A percentile compares a stretch with the other conserved stretches of the same genome.
These are phyloP conservation scores for Austrolebias charrua DNA, from an alignment of 2,797 vertebrate genomes.

Conservation along the genomic window DNA sequence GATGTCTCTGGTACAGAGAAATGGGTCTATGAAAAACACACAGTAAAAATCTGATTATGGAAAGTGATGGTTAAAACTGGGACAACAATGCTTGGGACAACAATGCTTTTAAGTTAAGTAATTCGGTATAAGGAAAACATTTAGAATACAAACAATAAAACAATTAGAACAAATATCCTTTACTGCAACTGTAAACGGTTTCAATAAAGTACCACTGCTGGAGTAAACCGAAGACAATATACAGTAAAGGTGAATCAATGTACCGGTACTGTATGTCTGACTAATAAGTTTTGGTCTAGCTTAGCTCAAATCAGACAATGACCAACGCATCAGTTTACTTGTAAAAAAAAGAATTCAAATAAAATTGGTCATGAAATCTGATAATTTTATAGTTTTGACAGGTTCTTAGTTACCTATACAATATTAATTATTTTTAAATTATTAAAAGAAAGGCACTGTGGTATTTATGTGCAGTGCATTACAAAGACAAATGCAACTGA, in stretches of 20 bases:
- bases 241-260: no score
- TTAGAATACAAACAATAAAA: not conserved
- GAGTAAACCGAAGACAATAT: not conserved
- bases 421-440: no score
- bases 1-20: slow-evolving; percentile 91
- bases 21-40: slow-evolving; percentile 82
- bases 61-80: not conserved
- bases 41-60: not conserved
- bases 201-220: not conserved
- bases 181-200: not conserved
- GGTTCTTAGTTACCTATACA: no score
- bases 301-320: not conserved
- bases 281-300: not conserved
- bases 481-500: no score
- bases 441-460: no score
- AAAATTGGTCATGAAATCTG: not conserved
- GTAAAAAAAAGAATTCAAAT: not conserved
- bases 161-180: not conserved
- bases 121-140: not conserved
- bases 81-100: not conserved
- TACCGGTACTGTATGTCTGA: no score
- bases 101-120: not conserved
- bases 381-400: no score
- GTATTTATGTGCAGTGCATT: no score
- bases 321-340: not conserved